Evolutionary conservation across 2,797 vertebrate species (phyloP).

Genomic region (Gallinago nigripennis): DNA sequence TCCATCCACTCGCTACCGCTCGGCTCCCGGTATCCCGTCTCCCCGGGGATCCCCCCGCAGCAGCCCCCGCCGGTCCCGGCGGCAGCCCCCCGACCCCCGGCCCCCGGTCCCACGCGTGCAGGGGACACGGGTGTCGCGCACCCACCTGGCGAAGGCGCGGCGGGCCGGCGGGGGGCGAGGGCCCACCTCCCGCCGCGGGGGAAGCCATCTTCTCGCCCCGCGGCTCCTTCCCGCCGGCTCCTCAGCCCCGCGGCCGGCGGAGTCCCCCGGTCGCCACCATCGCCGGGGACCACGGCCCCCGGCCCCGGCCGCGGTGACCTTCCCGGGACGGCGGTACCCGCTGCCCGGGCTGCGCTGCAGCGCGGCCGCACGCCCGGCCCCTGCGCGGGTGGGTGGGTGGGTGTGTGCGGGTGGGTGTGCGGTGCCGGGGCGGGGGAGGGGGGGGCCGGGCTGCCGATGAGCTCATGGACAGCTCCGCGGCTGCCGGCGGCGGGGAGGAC

Average conservation of each 20-base stretch:
- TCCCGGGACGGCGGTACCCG: background rate
- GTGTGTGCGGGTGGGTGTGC: background rate
- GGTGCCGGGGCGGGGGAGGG: background rate
- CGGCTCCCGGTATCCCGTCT: background rate
- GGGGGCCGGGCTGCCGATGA: conserved; percentile 22
- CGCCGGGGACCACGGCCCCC: background rate
- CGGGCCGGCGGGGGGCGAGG: conserved; percentile 78
- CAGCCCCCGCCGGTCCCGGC: background rate
- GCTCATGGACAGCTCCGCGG: conserved; percentile 71
- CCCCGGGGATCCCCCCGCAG: background rate
- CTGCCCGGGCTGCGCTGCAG: background rate
- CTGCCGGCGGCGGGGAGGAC: background rate
- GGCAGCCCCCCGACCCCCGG: background rate
- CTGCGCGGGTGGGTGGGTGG: background rate
- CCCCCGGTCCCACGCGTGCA: background rate
- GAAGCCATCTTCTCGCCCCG: conserved; percentile 84
- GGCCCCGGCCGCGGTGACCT: background rate
- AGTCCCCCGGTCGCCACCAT: background rate
- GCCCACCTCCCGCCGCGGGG: conserved; percentile 78
- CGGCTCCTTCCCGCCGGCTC: conserved; percentile 69
- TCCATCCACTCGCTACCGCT: background rate
- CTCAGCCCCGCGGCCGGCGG: background rate
- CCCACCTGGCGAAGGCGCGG: conserved; percentile 87
- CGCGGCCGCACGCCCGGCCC: background rate
- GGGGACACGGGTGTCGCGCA: conserved; percentile 30